Evolutionary conservation across 2,888 invertebrate species (phyloP).

Genomic region (Nymphalis urticae): DNA sequence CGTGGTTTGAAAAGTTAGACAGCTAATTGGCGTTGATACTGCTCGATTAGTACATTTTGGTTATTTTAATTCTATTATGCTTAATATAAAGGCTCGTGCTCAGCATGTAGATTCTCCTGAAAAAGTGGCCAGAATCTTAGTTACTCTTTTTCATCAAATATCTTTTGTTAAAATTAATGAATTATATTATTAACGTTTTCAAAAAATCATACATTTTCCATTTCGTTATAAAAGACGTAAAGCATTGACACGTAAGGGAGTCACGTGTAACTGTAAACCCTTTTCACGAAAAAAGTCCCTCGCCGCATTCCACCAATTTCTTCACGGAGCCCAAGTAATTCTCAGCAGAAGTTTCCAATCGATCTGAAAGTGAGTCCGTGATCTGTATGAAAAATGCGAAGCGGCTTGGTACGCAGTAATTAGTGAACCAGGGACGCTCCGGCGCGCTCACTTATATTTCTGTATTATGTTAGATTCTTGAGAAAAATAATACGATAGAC

Average conservation of each 20-base stretch:
- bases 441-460: slow-evolving; percentile 33
- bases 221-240: too few relatives aligned
- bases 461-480: slow-evolving; percentile 25
- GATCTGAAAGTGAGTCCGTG: slow-evolving; percentile 68
- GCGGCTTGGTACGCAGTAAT: slow-evolving; percentile 60
- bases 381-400: slow-evolving; percentile 74
- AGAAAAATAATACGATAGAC: slow-evolving; percentile 5
- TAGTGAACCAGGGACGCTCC: slow-evolving; percentile 53
- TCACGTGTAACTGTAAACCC: slow-evolving; percentile 16
- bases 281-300: slow-evolving; percentile 31
- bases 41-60: too few relatives aligned
- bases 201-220: too few relatives aligned
- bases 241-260: not conserved
- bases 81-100: too few relatives aligned
- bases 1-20: too few relatives aligned
- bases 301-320: slow-evolving; percentile 59
- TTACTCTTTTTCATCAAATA: too few relatives aligned
- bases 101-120: too few relatives aligned
- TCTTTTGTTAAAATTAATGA: too few relatives aligned
- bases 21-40: too few relatives aligned
- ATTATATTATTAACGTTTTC: too few relatives aligned
- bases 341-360: slow-evolving; percentile 62
- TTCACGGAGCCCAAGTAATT: slow-evolving; percentile 50
- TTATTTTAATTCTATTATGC: too few relatives aligned
- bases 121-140: too few relatives aligned